Evolutionary conservation across 2,113 vertebrate species (phyloP).

Genomic region (Hyperoodon ampullatus): DNA sequence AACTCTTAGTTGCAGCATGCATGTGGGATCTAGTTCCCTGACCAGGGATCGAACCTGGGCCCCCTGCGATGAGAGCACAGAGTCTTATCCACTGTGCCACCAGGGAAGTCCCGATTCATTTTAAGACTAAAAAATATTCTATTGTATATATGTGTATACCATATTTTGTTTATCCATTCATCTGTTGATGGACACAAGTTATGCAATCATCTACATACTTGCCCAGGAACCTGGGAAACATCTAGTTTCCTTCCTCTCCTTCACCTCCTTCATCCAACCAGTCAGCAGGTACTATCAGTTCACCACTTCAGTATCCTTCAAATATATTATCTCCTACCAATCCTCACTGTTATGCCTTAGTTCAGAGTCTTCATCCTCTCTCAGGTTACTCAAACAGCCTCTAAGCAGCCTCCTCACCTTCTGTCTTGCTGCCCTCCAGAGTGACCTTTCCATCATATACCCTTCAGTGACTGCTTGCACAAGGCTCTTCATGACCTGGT

Average conservation of each 20-base stretch:
- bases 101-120: too few species aligned
- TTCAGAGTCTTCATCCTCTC: not conserved
- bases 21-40: too few species aligned
- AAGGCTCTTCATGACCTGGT: not conserved
- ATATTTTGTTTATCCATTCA: not conserved
- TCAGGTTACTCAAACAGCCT: not conserved
- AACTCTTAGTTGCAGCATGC: too few species aligned
- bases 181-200: not conserved
- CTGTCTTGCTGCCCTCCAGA: not conserved
- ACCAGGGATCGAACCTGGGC: too few species aligned
- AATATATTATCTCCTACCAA: not conserved
- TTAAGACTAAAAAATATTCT: not conserved
- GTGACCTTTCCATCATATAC: not conserved
- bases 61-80: too few species aligned
- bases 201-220: not conserved
- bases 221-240: not conserved
- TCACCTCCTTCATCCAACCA: not conserved
- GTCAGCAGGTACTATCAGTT: not conserved
- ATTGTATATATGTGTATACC: not conserved
- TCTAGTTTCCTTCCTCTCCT: not conserved
- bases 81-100: too few species aligned
- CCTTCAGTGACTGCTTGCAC: not conserved
- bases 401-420: not conserved
- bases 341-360: not conserved
- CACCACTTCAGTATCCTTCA: not conserved